phyloP scores from a whole-genome alignment of 2,888 invertebrate species.

The Uloborus plumipes region DNA sequence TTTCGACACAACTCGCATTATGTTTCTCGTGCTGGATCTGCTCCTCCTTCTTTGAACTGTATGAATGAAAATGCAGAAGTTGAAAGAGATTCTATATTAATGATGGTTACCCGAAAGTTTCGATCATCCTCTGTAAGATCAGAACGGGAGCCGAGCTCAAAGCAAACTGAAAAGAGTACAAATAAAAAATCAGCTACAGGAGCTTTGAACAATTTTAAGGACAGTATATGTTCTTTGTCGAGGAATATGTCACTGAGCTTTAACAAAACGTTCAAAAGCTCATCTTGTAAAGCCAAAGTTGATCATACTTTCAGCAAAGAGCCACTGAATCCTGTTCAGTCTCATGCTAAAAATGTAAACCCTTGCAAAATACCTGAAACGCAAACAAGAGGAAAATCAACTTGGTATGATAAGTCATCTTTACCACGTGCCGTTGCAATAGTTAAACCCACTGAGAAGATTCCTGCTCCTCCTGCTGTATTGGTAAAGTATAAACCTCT shows the following conservation, averaged over 20 bases:
- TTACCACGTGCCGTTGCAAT: slow-evolving; percentile 39
- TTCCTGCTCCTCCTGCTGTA: background rate
- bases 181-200: slow-evolving; percentile 22
- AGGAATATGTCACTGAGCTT: slow-evolving; percentile 52
- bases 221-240: slow-evolving; percentile 36
- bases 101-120: slow-evolving; percentile 53
- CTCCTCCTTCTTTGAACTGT: slow-evolving; percentile 53
- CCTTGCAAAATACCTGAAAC: slow-evolving; percentile 21
- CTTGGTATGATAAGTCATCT: slow-evolving; percentile 56
- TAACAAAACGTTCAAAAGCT: slow-evolving; percentile 40
- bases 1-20: slow-evolving; percentile 54
- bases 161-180: slow-evolving; percentile 11
- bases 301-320: background rate
- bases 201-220: slow-evolving; percentile 27
- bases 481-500: too few species aligned
- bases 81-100: slow-evolving; percentile 52
- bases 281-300: slow-evolving; percentile 25
- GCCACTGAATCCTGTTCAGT: background rate
- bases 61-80: slow-evolving; percentile 37
- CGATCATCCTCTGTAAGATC: slow-evolving; percentile 52
- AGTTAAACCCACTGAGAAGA: slow-evolving; percentile 43
- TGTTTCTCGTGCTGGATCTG: slow-evolving; percentile 56
- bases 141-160: slow-evolving; percentile 37
- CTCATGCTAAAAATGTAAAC: background rate
- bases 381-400: slow-evolving; percentile 40